These are phyloP conservation scores for Vesta saturnalis DNA, from an alignment of 2,888 invertebrate genomes.

Conservation along the genomic window DNA sequence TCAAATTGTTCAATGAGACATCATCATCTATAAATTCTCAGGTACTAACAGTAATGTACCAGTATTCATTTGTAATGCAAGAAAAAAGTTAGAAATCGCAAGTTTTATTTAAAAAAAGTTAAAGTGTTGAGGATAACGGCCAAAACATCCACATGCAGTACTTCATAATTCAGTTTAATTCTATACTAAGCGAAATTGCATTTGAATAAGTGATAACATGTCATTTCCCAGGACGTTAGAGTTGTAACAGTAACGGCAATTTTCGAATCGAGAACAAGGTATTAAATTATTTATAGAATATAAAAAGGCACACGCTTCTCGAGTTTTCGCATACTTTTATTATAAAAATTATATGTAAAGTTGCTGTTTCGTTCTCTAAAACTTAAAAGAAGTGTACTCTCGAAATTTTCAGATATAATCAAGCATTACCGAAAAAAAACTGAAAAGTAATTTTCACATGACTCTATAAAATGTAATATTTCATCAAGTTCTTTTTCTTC, in stretches of 20 bases:
- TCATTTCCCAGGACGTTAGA: constrained; percentile 40
- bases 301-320: constrained; percentile 8
- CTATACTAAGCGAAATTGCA: constrained; percentile 37
- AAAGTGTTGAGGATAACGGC: background rate
- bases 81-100: no score
- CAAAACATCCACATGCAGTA: background rate
- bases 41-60: no score
- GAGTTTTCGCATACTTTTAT: constrained; percentile 7
- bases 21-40: no score
- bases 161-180: constrained; percentile 40
- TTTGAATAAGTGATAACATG: constrained; percentile 40
- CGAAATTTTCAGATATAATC: background rate
- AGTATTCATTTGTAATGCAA: no score
- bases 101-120: no score
- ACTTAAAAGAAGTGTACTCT: background rate
- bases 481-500: background rate
- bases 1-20: no score
- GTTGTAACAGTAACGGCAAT: constrained; percentile 28
- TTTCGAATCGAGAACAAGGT: constrained; percentile 22
- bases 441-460: background rate
- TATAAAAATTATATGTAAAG: constrained; percentile 4
- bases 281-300: constrained; percentile 29
- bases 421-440: background rate
- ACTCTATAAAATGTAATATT: background rate
- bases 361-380: background rate